These are phyloP conservation scores for Aleadryas rufinucha DNA, from an alignment of 2,113 vertebrate species.

Conservation along the genomic window DNA sequence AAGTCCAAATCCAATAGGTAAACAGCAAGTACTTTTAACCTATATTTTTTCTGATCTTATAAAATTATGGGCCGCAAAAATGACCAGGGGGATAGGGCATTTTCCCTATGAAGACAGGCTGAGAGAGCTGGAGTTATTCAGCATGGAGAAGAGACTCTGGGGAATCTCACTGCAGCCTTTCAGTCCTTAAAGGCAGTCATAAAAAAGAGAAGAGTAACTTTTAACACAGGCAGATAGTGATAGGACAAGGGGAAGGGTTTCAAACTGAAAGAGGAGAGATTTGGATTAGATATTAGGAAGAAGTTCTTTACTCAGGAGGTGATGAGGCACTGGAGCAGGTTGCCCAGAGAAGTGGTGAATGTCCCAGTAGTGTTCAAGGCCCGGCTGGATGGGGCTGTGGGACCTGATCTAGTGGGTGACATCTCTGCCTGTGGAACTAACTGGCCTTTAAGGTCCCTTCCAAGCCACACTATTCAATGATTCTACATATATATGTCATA, in stretches of 20 bases:
- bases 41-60: background rate
- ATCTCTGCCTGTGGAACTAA: background rate
- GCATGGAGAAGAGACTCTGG: background rate
- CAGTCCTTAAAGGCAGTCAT: background rate
- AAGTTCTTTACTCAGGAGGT: background rate
- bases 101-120: background rate
- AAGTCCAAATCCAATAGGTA: background rate
- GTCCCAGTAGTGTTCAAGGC: background rate
- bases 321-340: background rate
- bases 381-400: background rate
- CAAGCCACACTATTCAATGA: too few relatives aligned
- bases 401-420: background rate
- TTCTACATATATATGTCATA: background rate
- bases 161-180: background rate
- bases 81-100: fast-evolving
- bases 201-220: background rate
- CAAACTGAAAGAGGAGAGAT: background rate
- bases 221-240: fast-evolving
- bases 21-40: background rate
- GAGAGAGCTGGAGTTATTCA: background rate
- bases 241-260: background rate
- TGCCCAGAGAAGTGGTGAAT: background rate
- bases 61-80: background rate
- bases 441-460: background rate
- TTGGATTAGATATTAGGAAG: background rate